Evolutionary conservation across 2,797 vertebrate genomes (phyloP), one percentile per base, ranked within the genome.

Genomic region (Brachymystax lenok): DNA sequence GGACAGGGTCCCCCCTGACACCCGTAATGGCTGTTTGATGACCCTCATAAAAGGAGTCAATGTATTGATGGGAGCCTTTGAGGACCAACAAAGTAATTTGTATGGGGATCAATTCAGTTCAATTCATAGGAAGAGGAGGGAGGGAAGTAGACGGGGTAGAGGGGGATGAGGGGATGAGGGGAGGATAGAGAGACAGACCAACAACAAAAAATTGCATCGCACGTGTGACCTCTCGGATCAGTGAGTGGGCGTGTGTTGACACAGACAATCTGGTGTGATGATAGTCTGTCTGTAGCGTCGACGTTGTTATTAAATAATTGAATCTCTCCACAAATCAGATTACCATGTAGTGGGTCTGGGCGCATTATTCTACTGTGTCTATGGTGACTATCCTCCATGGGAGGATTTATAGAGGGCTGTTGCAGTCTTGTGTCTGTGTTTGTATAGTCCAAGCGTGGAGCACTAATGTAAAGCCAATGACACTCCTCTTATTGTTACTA

Each of bases 11-110:
- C 83, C 88, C 78, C 85, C 88, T 90, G 92, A 94, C 91, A 95
- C 92, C 93, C 93, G 95, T 96, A 96, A 98, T 97, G 95, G 95
- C 92, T 96, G 95, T 96, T 95, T 96, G 95, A 98, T 96, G 95
- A 94, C 91, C 91, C 96, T 98, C 96, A 96, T 97, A 97, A 97
- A 95, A 96, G 93, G 92, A 95, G 96, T 98, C 97, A 95, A 97
- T 98, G 96, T 96, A 97, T 97, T 94, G 96, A 97, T 86, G 92
- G 85, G 86, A 88, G 71, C 90, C 94, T 95, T 94, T 95, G 92
- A 95, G 89, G 87, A 94, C 89, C 87, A 90, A 87, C 89, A 91
- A 59, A 59, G 54, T 94, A 90, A 94, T 93, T 95, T 95, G 92
- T 94, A 93, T 93, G 93, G 92, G 94, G 95, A 97, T 93, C 95